These are phyloP conservation scores for Miichthys miiuy DNA, from an alignment of 2,797 vertebrate genomes.

Conservation along the genomic window DNA sequence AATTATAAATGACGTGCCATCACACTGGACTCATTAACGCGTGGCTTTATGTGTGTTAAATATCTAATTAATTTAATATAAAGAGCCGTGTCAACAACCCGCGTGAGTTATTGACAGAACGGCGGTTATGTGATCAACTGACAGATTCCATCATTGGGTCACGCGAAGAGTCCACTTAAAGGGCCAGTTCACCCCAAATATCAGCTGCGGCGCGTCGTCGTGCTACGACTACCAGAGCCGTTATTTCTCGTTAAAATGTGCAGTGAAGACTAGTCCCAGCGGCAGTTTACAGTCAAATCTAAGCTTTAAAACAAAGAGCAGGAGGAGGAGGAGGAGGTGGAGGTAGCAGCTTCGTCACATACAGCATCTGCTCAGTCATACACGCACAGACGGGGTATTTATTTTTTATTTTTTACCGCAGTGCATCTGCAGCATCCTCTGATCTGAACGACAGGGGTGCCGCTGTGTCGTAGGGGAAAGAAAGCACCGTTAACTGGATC, in stretches of 20 bases:
- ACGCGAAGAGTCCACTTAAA: slow-evolving; percentile 52
- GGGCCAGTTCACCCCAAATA: slow-evolving; percentile 31
- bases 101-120: no score
- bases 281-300: no score
- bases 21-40: no score
- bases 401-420: slow-evolving; percentile 73
- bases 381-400: slow-evolving; percentile 5
- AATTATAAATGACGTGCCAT: slow-evolving; percentile 5
- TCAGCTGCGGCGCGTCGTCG: no score
- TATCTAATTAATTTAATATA: no score
- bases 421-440: slow-evolving; percentile 76
- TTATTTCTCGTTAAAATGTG: neutral
- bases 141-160: neutral
- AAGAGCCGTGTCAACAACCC: no score
- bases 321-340: neutral
- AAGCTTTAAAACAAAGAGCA: neutral
- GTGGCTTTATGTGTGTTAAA: no score
- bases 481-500: neutral
- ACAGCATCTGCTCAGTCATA: slow-evolving; percentile 10
- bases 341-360: neutral
- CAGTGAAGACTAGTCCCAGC: neutral
- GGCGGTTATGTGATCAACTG: neutral
- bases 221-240: no score
- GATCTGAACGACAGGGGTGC: slow-evolving; percentile 50
- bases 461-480: slow-evolving; percentile 56